Evolutionary conservation across 2,888 invertebrate genomes (phyloP).

Genomic region (Crioceris asparagi): DNA sequence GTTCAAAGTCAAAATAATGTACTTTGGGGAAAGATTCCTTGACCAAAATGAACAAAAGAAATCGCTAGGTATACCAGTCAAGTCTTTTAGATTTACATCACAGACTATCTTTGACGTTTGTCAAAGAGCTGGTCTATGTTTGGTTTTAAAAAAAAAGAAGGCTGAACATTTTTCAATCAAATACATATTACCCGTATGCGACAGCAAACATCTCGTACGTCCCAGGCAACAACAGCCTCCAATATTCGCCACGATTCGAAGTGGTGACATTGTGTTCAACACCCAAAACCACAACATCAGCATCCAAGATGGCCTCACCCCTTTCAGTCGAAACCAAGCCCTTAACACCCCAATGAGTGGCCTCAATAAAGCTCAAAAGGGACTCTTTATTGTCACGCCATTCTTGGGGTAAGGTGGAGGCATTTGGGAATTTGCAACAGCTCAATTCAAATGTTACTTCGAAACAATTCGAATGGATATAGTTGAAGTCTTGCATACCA

Average conservation of each 20-base stretch:
- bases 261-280: constrained; percentile 72
- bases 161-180: not conserved
- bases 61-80: too few relatives aligned
- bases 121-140: too few relatives aligned
- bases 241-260: constrained; percentile 79
- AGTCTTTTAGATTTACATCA: too few relatives aligned
- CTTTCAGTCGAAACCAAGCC: constrained; percentile 53
- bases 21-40: not conserved
- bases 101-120: too few relatives aligned
- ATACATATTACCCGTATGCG: constrained; percentile 56
- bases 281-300: constrained; percentile 63
- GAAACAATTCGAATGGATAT: constrained; percentile 87
- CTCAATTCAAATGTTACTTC: constrained; percentile 95
- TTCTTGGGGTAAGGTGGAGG: constrained; percentile 56
- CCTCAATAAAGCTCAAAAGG: constrained; percentile 73
- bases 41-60: too few relatives aligned
- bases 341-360: constrained; percentile 60
- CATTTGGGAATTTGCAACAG: constrained; percentile 86
- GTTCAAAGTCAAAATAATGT: too few relatives aligned
- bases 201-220: constrained; percentile 62
- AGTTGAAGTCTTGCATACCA: constrained; percentile 99
- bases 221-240: constrained; percentile 87
- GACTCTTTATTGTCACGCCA: constrained; percentile 84
- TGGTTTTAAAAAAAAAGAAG: too few relatives aligned
- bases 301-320: constrained; percentile 58